These are phyloP conservation scores for Nephrotoma guestfalica DNA, from an alignment of 2,888 invertebrate species.

Conservation along the genomic window DNA sequence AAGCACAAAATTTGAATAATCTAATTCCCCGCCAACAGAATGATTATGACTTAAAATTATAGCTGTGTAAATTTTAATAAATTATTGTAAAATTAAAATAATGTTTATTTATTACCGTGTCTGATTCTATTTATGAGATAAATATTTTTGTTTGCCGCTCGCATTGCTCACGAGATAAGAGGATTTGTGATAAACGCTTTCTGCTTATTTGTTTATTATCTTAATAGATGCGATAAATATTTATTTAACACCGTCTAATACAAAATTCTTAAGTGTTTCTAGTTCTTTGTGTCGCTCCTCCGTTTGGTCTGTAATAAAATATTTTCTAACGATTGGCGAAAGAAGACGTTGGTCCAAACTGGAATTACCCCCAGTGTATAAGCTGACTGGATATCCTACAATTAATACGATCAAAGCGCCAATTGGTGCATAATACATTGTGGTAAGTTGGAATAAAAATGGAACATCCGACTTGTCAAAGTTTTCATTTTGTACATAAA, in stretches of 20 bases:
- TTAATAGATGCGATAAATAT: neutral
- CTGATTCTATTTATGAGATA: neutral
- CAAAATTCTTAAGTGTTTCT: neutral
- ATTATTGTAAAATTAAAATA: neutral
- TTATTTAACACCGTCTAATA: neutral
- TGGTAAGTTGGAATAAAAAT: slow-evolving; percentile 41
- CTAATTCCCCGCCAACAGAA: neutral
- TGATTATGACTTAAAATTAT: neutral
- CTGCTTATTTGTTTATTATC: neutral
- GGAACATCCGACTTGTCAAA: neutral
- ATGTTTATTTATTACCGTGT: neutral
- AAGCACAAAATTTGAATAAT: neutral
- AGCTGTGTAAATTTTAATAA: neutral
- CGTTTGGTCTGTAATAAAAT: neutral
- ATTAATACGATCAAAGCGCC: slow-evolving; percentile 43
- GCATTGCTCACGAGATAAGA: neutral
- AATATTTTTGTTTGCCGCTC: neutral
- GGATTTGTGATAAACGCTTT: neutral
- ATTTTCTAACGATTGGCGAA: slow-evolving; percentile 10
- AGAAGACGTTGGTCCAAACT: slow-evolving; percentile 12
- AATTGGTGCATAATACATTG: slow-evolving; percentile 53
- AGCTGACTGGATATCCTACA: slow-evolving; percentile 46
- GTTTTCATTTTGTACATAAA: neutral
- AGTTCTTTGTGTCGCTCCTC: neutral
- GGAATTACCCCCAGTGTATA: slow-evolving; percentile 30